A percentile compares a stretch with the other conserved stretches of the same genome.
Conservation (phyloP, 2,888 invertebrate genomes). For the Perdita meconis region DNA sequence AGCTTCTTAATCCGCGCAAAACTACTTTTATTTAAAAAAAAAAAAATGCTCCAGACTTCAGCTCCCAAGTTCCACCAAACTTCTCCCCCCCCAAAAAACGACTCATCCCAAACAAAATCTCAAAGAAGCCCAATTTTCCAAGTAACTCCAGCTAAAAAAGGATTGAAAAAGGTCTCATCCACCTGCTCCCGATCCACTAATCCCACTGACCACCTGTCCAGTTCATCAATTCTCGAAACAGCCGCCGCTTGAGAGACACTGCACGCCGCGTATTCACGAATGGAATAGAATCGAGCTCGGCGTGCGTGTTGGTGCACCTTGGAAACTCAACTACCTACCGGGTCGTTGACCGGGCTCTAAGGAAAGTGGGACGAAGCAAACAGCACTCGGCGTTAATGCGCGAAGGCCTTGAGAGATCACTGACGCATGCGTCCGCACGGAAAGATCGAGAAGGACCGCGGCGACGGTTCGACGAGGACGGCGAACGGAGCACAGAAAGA, state of each 20-base stretch:
- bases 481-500: neutral
- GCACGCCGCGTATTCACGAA: constrained; percentile 37
- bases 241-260: constrained; percentile 42
- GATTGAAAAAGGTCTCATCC: too few relatives aligned
- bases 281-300: constrained; percentile 56
- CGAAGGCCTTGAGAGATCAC: constrained; percentile 83
- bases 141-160: too few relatives aligned
- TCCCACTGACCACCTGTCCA: too few relatives aligned
- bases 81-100: too few relatives aligned
- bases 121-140: too few relatives aligned
- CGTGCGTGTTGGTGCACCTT: constrained; percentile 77
- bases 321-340: constrained; percentile 79
- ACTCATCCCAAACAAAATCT: too few relatives aligned
- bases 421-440: constrained; percentile 78
- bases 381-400: constrained; percentile 80
- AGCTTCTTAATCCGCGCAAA: too few relatives aligned
- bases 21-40: too few relatives aligned
- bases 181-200: too few relatives aligned
- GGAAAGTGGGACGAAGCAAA: constrained; percentile 83
- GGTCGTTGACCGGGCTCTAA: constrained; percentile 83
- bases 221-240: constrained; percentile 3
- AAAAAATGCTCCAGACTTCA: too few relatives aligned
- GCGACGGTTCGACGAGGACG: constrained; percentile 1
- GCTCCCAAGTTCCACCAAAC: too few relatives aligned
- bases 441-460: constrained; percentile 50